Base-by-base conservation (phyloP, 1,140 invertebrate species). In the Tetragnatha versicolor region DNA sequence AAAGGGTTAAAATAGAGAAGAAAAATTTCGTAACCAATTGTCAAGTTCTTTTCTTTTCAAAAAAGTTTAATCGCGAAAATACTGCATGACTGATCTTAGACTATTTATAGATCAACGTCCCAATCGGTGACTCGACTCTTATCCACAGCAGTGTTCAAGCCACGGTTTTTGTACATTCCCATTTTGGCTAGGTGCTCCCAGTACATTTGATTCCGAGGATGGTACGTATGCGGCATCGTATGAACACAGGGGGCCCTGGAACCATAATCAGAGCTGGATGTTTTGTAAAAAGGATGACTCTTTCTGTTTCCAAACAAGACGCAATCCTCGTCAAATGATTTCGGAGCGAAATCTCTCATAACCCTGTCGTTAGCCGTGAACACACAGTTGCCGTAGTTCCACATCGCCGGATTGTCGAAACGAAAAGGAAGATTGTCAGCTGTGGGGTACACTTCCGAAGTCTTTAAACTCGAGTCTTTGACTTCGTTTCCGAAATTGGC, bases 171-270 rank as follows among this genome's bases (percentile, higher is more conserved):
- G 33, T 77, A 66, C 73, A 77, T 77, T 31, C 73, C 73, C 0
- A 77, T 47, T 3, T 35, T 63, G 2, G 73, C 47, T 25, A 77
- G 42, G 66, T 77, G 39, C n/a, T 77, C 73, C 73, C 73, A 79
- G 27, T 82, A 83, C 72, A 81, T 80, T 27, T 61, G 66, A 25
- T 81, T 69, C 31, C 63, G 70, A 6, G 82, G 79, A 49, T 81
- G 72, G 35, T 68, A 83, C 20, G 47, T 45, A 35, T 49, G 60
- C 9, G 82, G 82, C 81, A 84, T 83, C 0, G 83, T 82, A 47
- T 84, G 82, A 4, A 82, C 69, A 33, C 76, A 83, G 33, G 83
- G 83, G 17, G 82, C 79, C 58, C 81, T 81, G 2, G 81, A 79
- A 25, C 82, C 82, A 35, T 82, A 82, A 2, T 81, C 80, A 1